Base-by-base conservation (phyloP, 1,140 invertebrate species). In the Uloborus diversus region DNA sequence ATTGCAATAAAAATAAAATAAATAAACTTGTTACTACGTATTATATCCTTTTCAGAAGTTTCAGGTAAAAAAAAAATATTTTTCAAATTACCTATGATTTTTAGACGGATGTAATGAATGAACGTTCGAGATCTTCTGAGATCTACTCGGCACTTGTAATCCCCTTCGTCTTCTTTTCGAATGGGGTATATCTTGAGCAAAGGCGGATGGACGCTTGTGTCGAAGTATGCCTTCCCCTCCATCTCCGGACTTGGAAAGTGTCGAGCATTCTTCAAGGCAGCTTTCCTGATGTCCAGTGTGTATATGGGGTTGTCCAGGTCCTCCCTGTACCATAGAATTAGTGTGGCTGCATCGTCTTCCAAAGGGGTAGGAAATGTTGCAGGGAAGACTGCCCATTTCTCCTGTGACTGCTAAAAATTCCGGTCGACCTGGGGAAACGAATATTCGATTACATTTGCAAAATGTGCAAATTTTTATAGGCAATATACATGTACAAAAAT, bases 101-200 rank as follows among this genome's bases (percentile, higher is more conserved):
- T 73, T 4, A 83, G 35, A 20, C 28, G 7, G 3, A 83, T 37
- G 14, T 81, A 9, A 32, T 69, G 49, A 56, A 73, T 83, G 37
- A 82, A 90, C 3, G 94, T 96, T 0, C 94, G 94, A 13, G 94
- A 94, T 84, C 94, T 94, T 84, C 91, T 91, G 86, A 95, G 96
- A 86, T 96, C 95, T 4, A 96, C 94, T 76, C 95, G 89, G 86
- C 94, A 96, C 69, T 94, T 94, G 85, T 95, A 96, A 79, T 94
- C 89, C n/a, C 94, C 94, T 85, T 94, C 93, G 85, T 96, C 95
- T 81, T 92, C 90, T 81, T 88, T 87, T 82, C 92, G 91, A 17
- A 96, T 92, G 30, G 92, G 91, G 83, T 93, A 91, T 42, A 96
- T 89, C 37, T 91, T 91, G n/a, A 96, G 89, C 11, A 91, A 89